Evolutionary conservation across 2,797 vertebrate species (phyloP).

Genomic region (Petrocephalus sullivani): DNA sequence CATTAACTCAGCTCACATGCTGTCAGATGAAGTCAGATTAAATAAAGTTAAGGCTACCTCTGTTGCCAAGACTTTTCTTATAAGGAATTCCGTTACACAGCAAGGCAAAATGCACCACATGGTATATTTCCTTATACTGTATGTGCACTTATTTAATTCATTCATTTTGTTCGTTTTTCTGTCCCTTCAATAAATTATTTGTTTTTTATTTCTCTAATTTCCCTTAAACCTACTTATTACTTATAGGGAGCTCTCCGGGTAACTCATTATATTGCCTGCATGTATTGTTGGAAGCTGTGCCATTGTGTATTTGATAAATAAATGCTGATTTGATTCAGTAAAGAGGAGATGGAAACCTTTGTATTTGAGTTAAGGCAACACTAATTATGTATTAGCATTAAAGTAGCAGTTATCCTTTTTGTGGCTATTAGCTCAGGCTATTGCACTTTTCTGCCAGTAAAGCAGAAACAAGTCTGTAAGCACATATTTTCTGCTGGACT

Average conservation of each 20-base stretch:
- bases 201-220: neutral
- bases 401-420: neutral
- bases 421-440: neutral
- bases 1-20: neutral
- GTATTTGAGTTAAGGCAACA: neutral
- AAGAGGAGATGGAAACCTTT: neutral
- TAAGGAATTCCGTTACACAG: neutral
- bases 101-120: neutral
- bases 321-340: neutral
- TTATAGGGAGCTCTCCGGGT: neutral
- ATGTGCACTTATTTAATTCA: neutral
- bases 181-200: too few species aligned
- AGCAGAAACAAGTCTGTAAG: neutral
- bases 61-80: neutral
- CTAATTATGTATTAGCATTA: neutral
- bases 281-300: neutral
- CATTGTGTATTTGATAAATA: neutral
- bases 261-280: neutral
- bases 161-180: neutral
- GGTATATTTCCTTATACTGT: too few species aligned
- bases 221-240: neutral
- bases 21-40: neutral
- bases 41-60: neutral
- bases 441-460: neutral
- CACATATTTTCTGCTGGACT: neutral